Conservation (phyloP, 2,888 invertebrate species). For the Cephus runcator region DNA sequence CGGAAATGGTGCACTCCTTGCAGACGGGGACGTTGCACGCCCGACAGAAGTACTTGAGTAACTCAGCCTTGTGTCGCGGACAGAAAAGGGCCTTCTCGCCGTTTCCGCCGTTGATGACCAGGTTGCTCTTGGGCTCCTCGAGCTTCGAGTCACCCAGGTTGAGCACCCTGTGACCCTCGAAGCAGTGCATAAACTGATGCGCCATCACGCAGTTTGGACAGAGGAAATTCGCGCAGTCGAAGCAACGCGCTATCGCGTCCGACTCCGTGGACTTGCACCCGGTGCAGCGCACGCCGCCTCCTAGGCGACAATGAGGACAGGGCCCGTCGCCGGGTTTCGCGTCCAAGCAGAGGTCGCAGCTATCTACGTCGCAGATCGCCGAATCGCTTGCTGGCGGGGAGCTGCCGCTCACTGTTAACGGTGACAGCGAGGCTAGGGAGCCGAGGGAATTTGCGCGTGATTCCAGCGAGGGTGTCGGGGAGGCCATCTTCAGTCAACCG, state of each 20-base stretch:
- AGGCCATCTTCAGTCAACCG: slow-evolving; percentile 93
- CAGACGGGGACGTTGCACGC: slow-evolving; percentile 94
- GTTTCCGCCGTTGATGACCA: slow-evolving; percentile 67
- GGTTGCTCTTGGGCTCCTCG: slow-evolving; percentile 64
- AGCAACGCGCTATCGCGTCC: slow-evolving; percentile 94
- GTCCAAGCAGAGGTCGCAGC: slow-evolving; percentile 63
- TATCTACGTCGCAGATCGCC: slow-evolving; percentile 77
- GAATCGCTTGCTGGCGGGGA: slow-evolving; percentile 88
- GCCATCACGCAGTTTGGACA: slow-evolving; percentile 99
- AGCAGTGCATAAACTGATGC: slow-evolving; percentile 99
- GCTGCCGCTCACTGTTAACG: slow-evolving; percentile 86
- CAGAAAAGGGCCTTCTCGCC: slow-evolving; percentile 80
- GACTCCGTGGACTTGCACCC: slow-evolving; percentile 96
- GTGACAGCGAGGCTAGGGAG: slow-evolving; percentile 77
- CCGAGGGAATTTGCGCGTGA: slow-evolving; percentile 93
- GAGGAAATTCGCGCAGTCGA: slow-evolving; percentile 95
- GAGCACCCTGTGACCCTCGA: slow-evolving; percentile 94
- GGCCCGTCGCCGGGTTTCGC: slow-evolving; percentile 58
- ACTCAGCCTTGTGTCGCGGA: slow-evolving; percentile 89
- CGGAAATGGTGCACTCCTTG: slow-evolving; percentile 91
- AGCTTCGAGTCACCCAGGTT: slow-evolving; percentile 76
- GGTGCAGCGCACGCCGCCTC: slow-evolving; percentile 82
- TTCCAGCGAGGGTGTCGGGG: slow-evolving; percentile 91
- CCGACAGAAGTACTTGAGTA: slow-evolving; percentile 93
- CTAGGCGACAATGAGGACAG: slow-evolving; percentile 64